Conservation (phyloP, 2,797 vertebrate genomes). For the Sebastes ruberrimus region DNA sequence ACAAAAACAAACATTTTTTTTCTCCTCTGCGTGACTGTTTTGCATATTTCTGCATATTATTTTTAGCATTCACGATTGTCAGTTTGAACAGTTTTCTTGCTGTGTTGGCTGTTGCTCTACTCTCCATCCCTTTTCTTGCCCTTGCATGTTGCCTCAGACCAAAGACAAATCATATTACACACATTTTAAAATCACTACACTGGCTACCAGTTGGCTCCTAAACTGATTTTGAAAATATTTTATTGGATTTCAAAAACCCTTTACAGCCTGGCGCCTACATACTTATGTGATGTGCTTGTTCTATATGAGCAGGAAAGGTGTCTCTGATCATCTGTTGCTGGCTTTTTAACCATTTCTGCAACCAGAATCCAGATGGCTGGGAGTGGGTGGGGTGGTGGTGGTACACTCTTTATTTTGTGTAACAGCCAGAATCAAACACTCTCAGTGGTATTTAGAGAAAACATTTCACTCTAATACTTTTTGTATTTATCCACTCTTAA, state of each 20-base stretch:
- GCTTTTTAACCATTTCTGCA: slow-evolving; percentile 7
- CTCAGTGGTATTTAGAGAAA: background rate
- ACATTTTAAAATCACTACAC: background rate
- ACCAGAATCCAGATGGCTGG: slow-evolving; percentile 17
- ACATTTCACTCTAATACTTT: background rate
- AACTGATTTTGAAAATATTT: background rate
- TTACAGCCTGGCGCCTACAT: background rate
- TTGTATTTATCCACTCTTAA: background rate
- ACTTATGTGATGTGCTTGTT: background rate
- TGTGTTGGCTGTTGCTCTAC: background rate
- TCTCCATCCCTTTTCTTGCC: background rate
- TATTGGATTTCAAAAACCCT: slow-evolving; percentile 11
- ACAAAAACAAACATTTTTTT: background rate
- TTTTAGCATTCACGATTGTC: background rate
- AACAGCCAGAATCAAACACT: background rate
- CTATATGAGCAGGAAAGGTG: background rate
- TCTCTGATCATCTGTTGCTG: slow-evolving; percentile 1
- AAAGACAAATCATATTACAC: background rate
- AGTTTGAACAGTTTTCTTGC: background rate
- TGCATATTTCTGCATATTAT: slow-evolving; percentile 6
- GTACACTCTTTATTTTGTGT: background rate
- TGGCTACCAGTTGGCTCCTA: background rate
- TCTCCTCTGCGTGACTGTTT: background rate
- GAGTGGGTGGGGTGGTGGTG: slow-evolving; percentile 23
- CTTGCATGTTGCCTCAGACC: background rate